These are phyloP conservation scores for Dasyornis broadbenti DNA, from an alignment of 2,113 vertebrate genomes.

Conservation along the genomic window DNA sequence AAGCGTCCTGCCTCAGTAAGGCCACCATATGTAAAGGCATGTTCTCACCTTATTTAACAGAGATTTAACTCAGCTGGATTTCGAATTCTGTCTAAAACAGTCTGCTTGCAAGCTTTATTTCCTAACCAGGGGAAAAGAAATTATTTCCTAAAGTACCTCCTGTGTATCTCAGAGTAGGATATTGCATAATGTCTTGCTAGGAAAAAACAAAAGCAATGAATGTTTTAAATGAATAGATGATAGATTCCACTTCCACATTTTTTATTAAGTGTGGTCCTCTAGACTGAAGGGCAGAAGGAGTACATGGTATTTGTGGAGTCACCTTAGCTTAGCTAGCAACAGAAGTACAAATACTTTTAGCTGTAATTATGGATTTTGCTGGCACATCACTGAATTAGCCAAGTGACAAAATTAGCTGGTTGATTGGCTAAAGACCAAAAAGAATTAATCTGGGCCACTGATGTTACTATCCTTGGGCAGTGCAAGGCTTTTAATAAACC, in stretches of 20 bases:
- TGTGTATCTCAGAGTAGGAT: background rate
- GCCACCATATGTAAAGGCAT: background rate
- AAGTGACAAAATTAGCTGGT: constrained; percentile 53
- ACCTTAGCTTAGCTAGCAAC: constrained; percentile 21
- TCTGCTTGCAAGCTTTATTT: background rate
- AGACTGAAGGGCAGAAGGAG: background rate
- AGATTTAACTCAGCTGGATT: background rate
- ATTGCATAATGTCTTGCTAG: background rate
- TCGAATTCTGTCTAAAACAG: background rate
- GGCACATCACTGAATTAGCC: constrained; percentile 50
- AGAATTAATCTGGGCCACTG: constrained; percentile 39
- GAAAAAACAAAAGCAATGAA: background rate
- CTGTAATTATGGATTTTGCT: constrained; percentile 51
- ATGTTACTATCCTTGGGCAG: constrained; percentile 5
- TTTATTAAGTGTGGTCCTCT: background rate
- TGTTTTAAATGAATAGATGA: background rate
- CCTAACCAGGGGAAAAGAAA: background rate
- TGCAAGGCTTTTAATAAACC: constrained; percentile 44
- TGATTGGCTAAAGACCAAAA: constrained; percentile 36
- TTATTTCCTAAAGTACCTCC: background rate
- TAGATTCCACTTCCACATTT: background rate
- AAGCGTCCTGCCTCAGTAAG: background rate
- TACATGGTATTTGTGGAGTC: background rate
- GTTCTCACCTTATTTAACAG: background rate
- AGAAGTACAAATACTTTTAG: constrained; percentile 16